phyloP scores from a whole-genome alignment of 2,888 invertebrate genomes.

The Chrysopilus asiliformis region DNA sequence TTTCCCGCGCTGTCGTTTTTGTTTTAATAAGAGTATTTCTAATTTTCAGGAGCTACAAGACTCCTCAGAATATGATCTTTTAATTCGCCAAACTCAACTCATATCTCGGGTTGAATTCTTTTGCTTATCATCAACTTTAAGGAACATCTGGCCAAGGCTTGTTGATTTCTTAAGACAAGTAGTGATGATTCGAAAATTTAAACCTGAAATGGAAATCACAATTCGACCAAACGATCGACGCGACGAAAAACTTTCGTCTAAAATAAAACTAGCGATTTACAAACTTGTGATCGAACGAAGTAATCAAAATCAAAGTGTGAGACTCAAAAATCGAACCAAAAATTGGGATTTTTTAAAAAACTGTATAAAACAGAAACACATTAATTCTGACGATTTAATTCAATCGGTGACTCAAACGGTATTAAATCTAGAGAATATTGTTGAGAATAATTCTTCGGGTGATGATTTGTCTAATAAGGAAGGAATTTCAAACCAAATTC shows the following conservation, averaged over 20 bases:
- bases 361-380: no score
- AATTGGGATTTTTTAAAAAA: constrained; percentile 32
- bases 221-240: constrained; percentile 73
- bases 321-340: constrained; percentile 35
- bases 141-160: constrained; percentile 50
- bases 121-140: constrained; percentile 61
- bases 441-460: no score
- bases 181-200: constrained; percentile 60
- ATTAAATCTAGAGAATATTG: no score
- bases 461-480: no score
- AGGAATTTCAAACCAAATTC: no score
- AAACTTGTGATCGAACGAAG: constrained; percentile 58
- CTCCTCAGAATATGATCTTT: constrained; percentile 63
- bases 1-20: no score
- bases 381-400: no score
- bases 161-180: constrained; percentile 53
- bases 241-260: constrained; percentile 61
- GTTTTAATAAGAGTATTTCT: no score
- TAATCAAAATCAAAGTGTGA: constrained; percentile 42
- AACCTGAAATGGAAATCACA: constrained; percentile 56
- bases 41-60: constrained; percentile 49
- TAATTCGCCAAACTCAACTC: constrained; percentile 68
- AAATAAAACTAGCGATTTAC: constrained; percentile 58
- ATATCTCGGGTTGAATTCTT: constrained; percentile 72
- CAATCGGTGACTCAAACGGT: no score